Evolutionary conservation across 37 sponge, comb jelly and placozoan genomes (phyloP), one percentile per base, ranked within the genome.

Genomic region (Eunapius fragilis): DNA sequence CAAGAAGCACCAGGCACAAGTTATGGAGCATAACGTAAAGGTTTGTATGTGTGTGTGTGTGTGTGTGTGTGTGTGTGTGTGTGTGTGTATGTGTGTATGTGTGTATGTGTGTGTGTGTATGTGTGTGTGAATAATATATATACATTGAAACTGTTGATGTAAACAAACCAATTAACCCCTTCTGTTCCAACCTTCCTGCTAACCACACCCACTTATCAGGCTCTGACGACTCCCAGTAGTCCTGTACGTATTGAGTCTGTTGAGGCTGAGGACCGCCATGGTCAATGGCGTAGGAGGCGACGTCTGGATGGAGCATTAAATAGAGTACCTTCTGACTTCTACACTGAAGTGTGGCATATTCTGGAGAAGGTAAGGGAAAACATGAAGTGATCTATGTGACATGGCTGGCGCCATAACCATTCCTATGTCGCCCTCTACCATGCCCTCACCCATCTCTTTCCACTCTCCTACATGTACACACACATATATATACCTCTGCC

Each of bases 291-390:
- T 70, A 69, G 94, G 58, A 83, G 96, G 35, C 38, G 98, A 48
- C 75, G 94, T 28, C 85, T 98, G 37, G 98, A 98, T 80, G 98
- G 98, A 0, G 96, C 96, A 17, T 83, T 98, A 26, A 98, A 98
- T 71, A 83, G 98, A 89, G 89, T 95, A 2, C 98, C 98, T 32
- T 73, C 76, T 7, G 93, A 94, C 2, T 98, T 98, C 84, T 93
- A 93, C 73, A 68, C 76, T 2, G 68, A 89, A 33, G 96, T 98
- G 33, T 98, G 96, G 96, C 84, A 87, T 67, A 89, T 92, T 24
- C 77, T 93, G 77, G 91, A 95, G 69, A 87, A 68, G 80, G 92
- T 88, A 31, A 83, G 87, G 38, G 3, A 11, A 2, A 25, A 49
- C 7, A 47, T 37, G 45, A n/a, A n/a, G n/a, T n/a, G n/a, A n/a